phyloP scores from a whole-genome alignment of 2,113 vertebrate species.

The Kryptolebias marmoratus region DNA sequence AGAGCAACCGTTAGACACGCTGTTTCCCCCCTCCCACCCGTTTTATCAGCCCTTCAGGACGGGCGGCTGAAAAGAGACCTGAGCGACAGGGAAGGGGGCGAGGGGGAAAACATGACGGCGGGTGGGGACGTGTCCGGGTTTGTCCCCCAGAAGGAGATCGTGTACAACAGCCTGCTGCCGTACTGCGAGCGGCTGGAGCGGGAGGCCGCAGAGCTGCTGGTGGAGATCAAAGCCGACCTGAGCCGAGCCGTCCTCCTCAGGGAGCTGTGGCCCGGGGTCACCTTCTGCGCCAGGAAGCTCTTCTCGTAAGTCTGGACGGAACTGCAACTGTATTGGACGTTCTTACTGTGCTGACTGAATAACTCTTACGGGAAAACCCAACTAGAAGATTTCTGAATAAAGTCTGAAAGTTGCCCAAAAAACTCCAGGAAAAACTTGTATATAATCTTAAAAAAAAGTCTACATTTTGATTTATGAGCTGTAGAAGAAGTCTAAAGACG shows the following conservation, averaged over 20 bases:
- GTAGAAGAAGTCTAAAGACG: too few species aligned
- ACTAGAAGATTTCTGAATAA: not conserved
- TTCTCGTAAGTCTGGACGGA: conserved; percentile 87
- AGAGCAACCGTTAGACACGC: conserved; percentile 1
- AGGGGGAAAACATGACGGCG: conserved; percentile 38
- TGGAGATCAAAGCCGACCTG: conserved; percentile 91
- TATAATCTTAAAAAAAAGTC: too few species aligned
- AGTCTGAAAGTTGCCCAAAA: too few species aligned
- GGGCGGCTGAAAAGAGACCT: too few species aligned
- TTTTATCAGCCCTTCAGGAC: not conserved
- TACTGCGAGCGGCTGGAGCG: conserved; percentile 88
- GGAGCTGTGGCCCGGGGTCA: conserved; percentile 95
- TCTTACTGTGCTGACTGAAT: not conserved
- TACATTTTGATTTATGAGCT: too few species aligned
- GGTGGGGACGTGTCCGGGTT: conserved; percentile 60
- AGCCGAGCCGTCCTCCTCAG: conserved; percentile 90
- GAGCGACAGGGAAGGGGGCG: conserved; percentile 1
- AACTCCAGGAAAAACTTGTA: too few species aligned
- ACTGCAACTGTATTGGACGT: not conserved
- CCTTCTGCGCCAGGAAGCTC: conserved; percentile 94
- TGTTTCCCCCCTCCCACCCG: not conserved
- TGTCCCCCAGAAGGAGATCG: conserved; percentile 89
- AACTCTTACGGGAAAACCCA: not conserved
- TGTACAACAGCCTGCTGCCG: conserved; percentile 92
- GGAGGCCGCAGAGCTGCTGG: conserved; percentile 88